phyloP scores from a whole-genome alignment of 2,113 vertebrate genomes.

The Bubo blakistoni region DNA sequence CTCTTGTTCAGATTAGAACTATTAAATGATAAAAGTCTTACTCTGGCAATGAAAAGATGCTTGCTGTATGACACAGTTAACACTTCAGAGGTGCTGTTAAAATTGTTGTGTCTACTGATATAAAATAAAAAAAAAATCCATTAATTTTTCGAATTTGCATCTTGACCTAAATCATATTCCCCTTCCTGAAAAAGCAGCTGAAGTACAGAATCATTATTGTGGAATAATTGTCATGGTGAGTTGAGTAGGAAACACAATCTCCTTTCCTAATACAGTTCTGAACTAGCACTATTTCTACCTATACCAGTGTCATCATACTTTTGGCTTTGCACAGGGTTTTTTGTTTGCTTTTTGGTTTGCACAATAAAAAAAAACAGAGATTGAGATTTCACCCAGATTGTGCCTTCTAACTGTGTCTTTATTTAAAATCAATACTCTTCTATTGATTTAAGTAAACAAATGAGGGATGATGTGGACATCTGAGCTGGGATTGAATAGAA shows the following conservation, averaged over 20 bases:
- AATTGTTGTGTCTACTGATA: neutral
- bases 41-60: neutral
- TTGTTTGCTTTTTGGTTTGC: neutral
- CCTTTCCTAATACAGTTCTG: neutral
- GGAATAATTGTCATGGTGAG: neutral
- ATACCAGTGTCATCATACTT: neutral
- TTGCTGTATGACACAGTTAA: slow-evolving; percentile 31
- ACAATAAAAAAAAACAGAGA: neutral
- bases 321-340: neutral
- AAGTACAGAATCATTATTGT: neutral
- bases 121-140: neutral
- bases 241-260: slow-evolving; percentile 2
- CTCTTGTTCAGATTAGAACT: slow-evolving; percentile 11
- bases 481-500: neutral
- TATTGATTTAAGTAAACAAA: neutral
- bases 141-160: slow-evolving; percentile 21
- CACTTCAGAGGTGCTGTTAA: slow-evolving; percentile 22
- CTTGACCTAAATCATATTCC: slow-evolving; percentile 18
- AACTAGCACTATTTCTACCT: slow-evolving; percentile 28
- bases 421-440: neutral
- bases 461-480: neutral
- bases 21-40: slow-evolving; percentile 1
- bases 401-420: neutral
- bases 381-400: neutral
- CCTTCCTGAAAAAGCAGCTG: neutral